Conservation (phyloP, 2,888 invertebrate species). For the Habroteleia sp. region DNA sequence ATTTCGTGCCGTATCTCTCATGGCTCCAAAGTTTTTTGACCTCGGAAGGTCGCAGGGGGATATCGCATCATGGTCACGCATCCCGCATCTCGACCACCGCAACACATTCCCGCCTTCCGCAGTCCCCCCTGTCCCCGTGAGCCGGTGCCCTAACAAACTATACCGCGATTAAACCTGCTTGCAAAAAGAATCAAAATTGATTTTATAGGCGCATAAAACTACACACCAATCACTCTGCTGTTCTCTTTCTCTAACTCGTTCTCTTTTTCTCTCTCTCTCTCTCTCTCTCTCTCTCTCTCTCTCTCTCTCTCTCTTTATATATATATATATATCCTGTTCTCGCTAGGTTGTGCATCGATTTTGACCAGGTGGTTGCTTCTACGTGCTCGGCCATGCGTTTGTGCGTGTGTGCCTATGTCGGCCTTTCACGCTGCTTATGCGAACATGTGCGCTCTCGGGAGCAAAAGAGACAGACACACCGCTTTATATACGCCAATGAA, state of each 20-base stretch:
- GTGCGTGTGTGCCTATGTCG: constrained; percentile 53
- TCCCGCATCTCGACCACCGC: constrained; percentile 37
- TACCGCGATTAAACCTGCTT: constrained; percentile 24
- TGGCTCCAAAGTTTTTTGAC: constrained; percentile 66
- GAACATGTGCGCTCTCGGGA: constrained; percentile 46
- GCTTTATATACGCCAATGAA: constrained; percentile 45
- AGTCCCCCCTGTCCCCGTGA: background rate
- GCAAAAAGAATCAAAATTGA: constrained; percentile 71
- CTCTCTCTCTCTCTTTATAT: constrained; percentile 15
- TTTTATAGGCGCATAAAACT: constrained; percentile 74
- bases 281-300: constrained; percentile 5
- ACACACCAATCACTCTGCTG: constrained; percentile 15
- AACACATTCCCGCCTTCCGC: constrained; percentile 6
- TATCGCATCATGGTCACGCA: constrained; percentile 46
- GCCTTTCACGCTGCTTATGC: constrained; percentile 48
- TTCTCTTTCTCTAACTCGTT: background rate
- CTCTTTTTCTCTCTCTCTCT: background rate
- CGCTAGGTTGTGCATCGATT: constrained; percentile 74
- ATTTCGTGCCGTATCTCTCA: constrained; percentile 65
- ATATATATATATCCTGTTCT: no score
- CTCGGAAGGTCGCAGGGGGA: constrained; percentile 62
- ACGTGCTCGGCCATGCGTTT: constrained; percentile 58
- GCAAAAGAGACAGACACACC: constrained; percentile 46
- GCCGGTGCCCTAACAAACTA: constrained; percentile 13
- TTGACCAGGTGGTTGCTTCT: constrained; percentile 70